Evolutionary conservation across 2,113 vertebrate species (phyloP).

Genomic region (Phaethon lepturus): DNA sequence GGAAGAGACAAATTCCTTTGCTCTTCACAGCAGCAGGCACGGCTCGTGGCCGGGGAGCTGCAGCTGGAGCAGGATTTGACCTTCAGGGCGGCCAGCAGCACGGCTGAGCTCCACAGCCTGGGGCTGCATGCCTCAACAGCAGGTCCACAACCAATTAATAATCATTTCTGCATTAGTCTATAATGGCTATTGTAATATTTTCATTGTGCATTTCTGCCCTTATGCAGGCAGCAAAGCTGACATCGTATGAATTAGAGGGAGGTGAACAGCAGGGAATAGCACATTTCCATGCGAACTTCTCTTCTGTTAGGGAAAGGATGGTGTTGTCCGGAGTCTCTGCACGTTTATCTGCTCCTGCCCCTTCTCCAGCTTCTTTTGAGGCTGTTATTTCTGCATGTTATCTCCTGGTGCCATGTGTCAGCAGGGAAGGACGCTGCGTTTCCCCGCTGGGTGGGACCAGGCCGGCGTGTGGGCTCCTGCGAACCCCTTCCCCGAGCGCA

Average conservation of each 20-base stretch:
- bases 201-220: background rate
- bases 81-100: background rate
- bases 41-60: background rate
- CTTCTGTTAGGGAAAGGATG: background rate
- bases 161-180: background rate
- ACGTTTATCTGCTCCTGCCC: background rate
- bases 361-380: background rate
- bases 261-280: background rate
- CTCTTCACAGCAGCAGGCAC: background rate
- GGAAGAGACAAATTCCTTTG: background rate
- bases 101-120: background rate
- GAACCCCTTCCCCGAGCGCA: background rate
- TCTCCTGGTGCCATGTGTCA: background rate
- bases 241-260: fast-evolving
- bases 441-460: background rate
- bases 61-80: background rate
- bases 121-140: background rate
- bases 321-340: background rate
- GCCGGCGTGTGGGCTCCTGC: background rate
- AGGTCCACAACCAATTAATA: background rate
- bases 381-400: background rate
- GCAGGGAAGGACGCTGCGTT: background rate
- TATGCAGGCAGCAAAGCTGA: background rate
- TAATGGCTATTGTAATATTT: background rate
- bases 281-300: background rate